These are phyloP conservation scores for Telenomus remus DNA, from an alignment of 1,140 invertebrate species.

Conservation along the genomic window DNA sequence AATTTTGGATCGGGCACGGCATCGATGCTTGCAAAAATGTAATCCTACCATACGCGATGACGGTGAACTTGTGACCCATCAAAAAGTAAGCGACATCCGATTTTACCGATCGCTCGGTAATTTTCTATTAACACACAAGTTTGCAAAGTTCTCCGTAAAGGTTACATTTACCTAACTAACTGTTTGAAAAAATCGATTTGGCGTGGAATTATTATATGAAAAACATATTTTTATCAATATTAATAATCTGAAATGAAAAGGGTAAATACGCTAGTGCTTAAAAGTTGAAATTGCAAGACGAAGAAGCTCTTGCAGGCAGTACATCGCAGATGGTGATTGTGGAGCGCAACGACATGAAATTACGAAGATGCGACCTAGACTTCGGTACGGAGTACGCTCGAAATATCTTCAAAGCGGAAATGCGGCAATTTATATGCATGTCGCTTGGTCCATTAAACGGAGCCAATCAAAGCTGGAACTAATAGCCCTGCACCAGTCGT, in stretches of 20 bases:
- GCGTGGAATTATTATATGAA: too few species aligned
- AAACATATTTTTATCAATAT: too few species aligned
- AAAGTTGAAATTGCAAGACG: slow-evolving; percentile 49
- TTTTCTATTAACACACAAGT: neutral
- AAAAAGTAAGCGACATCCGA: slow-evolving; percentile 59
- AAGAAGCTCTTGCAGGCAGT: slow-evolving; percentile 43
- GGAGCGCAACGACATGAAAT: slow-evolving; percentile 57
- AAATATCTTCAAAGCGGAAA: slow-evolving; percentile 74
- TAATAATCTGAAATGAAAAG: slow-evolving; percentile 22
- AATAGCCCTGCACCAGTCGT: slow-evolving; percentile 66
- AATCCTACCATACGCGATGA: slow-evolving; percentile 76
- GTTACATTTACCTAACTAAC: slow-evolving; percentile 25
- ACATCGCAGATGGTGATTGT: slow-evolving; percentile 58
- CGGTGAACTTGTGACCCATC: slow-evolving; percentile 61
- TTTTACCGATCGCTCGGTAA: slow-evolving; percentile 59
- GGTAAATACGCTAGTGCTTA: slow-evolving; percentile 23
- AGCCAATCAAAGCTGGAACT: slow-evolving; percentile 73
- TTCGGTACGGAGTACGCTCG: slow-evolving; percentile 60
- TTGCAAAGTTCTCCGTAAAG: neutral
- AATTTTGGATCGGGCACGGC: slow-evolving; percentile 65
- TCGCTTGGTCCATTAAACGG: slow-evolving; percentile 72
- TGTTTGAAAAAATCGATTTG: too few species aligned
- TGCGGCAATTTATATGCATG: slow-evolving; percentile 73
- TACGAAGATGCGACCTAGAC: slow-evolving; percentile 57
- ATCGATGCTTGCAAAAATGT: slow-evolving; percentile 79